These are phyloP conservation scores for Noturus placidus DNA, from an alignment of 2,113 vertebrate species.

Conservation along the genomic window DNA sequence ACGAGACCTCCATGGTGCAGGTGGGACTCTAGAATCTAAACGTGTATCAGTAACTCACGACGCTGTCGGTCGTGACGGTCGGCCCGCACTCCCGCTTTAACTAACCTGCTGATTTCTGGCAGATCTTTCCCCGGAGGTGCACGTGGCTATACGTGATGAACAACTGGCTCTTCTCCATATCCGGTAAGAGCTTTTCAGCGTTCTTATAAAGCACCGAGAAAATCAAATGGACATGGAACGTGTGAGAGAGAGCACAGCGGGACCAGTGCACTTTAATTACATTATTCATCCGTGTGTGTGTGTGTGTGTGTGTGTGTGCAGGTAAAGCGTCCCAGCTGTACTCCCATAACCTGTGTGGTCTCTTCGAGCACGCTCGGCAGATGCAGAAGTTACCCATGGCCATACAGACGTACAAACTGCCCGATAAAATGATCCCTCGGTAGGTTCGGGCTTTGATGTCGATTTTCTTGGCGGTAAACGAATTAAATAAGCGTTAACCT, in stretches of 20 bases:
- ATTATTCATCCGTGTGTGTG: neutral
- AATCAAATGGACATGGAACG: too few species aligned
- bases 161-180: conserved; percentile 94
- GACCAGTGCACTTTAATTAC: too few species aligned
- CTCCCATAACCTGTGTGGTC: conserved; percentile 90
- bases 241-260: too few species aligned
- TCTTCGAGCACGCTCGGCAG: conserved; percentile 96
- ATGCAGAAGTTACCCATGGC: conserved; percentile 95
- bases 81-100: neutral
- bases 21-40: conserved; percentile 59
- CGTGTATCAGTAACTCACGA: neutral
- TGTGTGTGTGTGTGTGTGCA: conserved; percentile 62
- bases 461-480: neutral
- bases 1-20: conserved; percentile 98
- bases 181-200: conserved; percentile 77
- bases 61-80: too few species aligned
- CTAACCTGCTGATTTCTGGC: conserved; percentile 3
- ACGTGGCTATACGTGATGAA: conserved; percentile 99
- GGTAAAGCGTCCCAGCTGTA: conserved; percentile 98
- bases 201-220: too few species aligned
- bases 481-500: neutral
- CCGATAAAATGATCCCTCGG: conserved; percentile 97
- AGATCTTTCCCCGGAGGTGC: conserved; percentile 95
- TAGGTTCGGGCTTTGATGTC: conserved; percentile 55
- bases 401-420: conserved; percentile 95